Evolutionary conservation across 2,113 vertebrate genomes (phyloP).

Genomic region (Elgaria multicarinata): DNA sequence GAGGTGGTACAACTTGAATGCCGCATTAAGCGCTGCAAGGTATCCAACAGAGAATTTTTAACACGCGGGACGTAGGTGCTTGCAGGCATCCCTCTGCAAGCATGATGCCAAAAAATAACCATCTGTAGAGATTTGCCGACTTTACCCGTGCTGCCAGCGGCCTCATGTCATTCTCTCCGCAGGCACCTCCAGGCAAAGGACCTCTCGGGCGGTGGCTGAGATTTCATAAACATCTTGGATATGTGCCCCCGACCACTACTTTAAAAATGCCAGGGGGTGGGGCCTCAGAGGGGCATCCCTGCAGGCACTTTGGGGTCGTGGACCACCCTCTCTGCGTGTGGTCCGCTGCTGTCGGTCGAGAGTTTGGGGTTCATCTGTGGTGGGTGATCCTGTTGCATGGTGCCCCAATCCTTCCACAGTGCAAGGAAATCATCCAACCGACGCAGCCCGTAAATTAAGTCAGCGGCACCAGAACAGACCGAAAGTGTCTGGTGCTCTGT

Average conservation of each 20-base stretch:
- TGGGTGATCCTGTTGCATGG: not conserved
- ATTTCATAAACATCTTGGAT: not conserved
- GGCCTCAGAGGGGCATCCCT: no score
- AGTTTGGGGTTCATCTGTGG: not conserved
- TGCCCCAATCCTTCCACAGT: not conserved
- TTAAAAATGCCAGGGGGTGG: not conserved
- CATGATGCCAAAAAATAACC: no score
- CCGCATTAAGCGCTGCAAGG: no score
- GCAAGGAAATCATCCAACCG: no score
- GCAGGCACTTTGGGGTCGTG: not conserved
- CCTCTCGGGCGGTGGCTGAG: not conserved
- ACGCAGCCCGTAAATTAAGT: not conserved
- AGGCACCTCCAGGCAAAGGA: not conserved
- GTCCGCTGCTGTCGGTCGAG: not conserved
- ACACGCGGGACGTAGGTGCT: not conserved
- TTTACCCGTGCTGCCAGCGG: no score
- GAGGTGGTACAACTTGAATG: no score
- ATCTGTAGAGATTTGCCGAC: no score
- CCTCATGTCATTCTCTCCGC: no score
- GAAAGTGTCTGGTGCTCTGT: not conserved
- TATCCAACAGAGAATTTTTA: not conserved
- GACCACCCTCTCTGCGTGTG: not conserved
- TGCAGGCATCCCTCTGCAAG: not conserved
- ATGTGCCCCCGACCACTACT: not conserved
- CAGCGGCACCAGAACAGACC: not conserved